Conservation (phyloP, 2,888 invertebrate genomes). For the Ctenicera cuprea region DNA sequence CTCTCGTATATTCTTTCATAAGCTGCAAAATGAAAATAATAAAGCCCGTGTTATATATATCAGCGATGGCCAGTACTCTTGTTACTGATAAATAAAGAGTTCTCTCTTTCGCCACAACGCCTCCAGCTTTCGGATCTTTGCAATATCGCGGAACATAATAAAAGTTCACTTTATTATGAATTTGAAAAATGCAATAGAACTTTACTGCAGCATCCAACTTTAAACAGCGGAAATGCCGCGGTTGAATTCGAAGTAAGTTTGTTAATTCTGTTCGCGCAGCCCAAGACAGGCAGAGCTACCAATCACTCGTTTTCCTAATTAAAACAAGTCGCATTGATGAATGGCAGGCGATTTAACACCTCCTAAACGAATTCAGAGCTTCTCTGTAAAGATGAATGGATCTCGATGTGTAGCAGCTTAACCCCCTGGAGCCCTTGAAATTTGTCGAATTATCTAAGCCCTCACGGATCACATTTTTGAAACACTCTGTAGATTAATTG, state of each 20-base stretch:
- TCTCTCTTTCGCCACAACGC: not conserved
- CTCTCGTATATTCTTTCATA: constrained; percentile 62
- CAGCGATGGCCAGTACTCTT: constrained; percentile 57
- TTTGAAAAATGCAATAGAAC: not conserved
- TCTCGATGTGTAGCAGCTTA: constrained; percentile 25
- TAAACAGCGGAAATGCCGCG: constrained; percentile 16
- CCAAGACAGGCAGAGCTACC: constrained; percentile 43
- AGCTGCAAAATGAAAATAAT: constrained; percentile 65
- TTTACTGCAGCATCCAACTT: not conserved
- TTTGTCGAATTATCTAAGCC: constrained; percentile 23
- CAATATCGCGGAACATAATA: constrained; percentile 3
- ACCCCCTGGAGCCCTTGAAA: constrained; percentile 9
- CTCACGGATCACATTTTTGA: not conserved
- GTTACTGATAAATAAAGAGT: constrained; percentile 49
- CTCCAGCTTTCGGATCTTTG: not conserved
- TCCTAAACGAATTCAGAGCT: constrained; percentile 52
- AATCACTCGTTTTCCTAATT: constrained; percentile 57
- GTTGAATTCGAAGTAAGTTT: constrained; percentile 39
- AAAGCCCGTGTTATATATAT: constrained; percentile 61
- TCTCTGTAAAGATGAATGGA: constrained; percentile 45
- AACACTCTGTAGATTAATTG: constrained; percentile 8
- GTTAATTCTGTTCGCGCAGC: constrained; percentile 43
- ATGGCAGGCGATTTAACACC: constrained; percentile 57
- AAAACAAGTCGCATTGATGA: constrained; percentile 59
- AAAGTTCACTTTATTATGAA: constrained; percentile 7